These are phyloP conservation scores for Lophius americanus DNA, from an alignment of 2,797 vertebrate species.

Conservation along the genomic window DNA sequence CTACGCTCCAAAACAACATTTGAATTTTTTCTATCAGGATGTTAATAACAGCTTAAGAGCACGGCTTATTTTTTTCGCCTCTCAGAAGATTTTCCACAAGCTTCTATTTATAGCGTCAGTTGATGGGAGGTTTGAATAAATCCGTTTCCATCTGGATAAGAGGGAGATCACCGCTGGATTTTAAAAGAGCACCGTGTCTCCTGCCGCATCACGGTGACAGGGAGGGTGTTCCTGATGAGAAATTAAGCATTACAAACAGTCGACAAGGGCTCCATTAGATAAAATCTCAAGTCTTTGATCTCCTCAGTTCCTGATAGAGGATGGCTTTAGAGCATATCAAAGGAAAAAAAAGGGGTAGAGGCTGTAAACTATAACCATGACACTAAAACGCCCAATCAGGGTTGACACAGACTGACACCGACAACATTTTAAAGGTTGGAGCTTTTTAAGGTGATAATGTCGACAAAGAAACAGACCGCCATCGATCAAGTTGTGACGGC, in stretches of 20 bases:
- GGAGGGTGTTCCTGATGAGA: constrained; percentile 72
- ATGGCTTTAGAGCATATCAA: constrained; percentile 66
- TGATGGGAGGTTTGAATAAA: constrained; percentile 81
- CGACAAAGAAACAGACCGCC: constrained; percentile 41
- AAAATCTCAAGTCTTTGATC: constrained; percentile 78
- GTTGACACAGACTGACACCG: constrained; percentile 11
- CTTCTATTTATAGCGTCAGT: constrained; percentile 82
- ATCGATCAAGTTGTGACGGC: constrained; percentile 38
- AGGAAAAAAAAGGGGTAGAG: constrained; percentile 54
- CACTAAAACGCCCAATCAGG: constrained; percentile 46
- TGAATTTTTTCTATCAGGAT: constrained; percentile 76
- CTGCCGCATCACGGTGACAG: constrained; percentile 63
- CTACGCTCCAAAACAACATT: constrained; percentile 63
- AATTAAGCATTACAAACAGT: constrained; percentile 70
- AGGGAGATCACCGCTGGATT: constrained; percentile 79
- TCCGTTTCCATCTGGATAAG: constrained; percentile 84
- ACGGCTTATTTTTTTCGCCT: constrained; percentile 71
- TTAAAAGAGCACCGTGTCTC: constrained; percentile 78
- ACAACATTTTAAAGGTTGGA: constrained; percentile 56
- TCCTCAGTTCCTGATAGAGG: constrained; percentile 68
- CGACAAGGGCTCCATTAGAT: constrained; percentile 75
- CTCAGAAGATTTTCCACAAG: constrained; percentile 78
- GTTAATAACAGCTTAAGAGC: constrained; percentile 84
- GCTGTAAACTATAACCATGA: constrained; percentile 53
- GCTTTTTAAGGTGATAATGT: constrained; percentile 59